Conservation (phyloP, 2,113 vertebrate genomes). For the Thamnophis sirtalis region DNA sequence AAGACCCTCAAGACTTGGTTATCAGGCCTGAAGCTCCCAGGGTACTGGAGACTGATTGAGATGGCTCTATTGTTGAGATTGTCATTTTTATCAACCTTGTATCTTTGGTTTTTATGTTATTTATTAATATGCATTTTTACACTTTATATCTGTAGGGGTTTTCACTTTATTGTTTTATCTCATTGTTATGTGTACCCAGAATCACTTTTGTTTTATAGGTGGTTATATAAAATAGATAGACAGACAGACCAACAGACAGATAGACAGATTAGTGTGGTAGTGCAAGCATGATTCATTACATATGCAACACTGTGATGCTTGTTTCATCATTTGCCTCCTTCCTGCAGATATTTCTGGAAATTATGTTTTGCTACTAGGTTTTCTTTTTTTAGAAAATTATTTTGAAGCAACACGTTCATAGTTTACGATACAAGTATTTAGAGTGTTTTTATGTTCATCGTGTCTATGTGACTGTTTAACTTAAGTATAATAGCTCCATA, state of each 20-base stretch:
- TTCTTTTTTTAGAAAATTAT: neutral
- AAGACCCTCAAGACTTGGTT: too few species aligned
- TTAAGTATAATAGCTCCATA: neutral
- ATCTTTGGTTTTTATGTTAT: neutral
- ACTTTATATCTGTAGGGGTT: neutral
- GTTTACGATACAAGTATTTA: neutral
- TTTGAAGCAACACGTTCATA: neutral
- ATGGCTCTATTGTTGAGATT: too few species aligned
- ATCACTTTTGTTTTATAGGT: neutral
- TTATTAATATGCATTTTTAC: neutral
- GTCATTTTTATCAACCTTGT: neutral
- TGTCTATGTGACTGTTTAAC: neutral
- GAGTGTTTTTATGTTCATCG: neutral
- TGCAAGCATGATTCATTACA: neutral
- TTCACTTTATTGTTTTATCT: neutral
- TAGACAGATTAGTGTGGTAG: neutral
- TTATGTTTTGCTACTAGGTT: neutral
- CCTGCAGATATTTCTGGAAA: neutral
- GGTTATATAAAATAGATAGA: too few species aligned
- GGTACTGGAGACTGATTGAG: too few species aligned
- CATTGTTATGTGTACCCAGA: neutral
- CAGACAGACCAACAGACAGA: too few species aligned
- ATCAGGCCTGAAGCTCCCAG: too few species aligned
- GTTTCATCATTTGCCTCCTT: neutral
- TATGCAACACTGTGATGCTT: neutral